A percentile compares a stretch with the other conserved stretches of the same genome.
Conservation (phyloP, 2,888 invertebrate genomes). For the Automeris io region DNA sequence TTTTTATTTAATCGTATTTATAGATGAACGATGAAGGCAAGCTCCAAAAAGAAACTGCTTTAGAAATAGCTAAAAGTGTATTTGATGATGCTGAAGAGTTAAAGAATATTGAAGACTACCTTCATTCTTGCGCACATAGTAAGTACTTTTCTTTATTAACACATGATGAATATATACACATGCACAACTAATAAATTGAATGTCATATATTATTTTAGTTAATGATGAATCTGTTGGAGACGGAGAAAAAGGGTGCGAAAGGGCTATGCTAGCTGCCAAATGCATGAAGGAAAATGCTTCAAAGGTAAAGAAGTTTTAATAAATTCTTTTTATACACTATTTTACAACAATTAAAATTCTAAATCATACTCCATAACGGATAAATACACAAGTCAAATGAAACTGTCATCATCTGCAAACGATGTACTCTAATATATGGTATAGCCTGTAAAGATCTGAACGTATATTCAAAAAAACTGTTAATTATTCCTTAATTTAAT, state of each 20-base stretch:
- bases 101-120: constrained; percentile 41
- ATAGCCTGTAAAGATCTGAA: too few relatives aligned
- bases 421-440: too few relatives aligned
- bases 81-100: constrained; percentile 53
- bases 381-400: too few relatives aligned
- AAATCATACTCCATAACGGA: too few relatives aligned
- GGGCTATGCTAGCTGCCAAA: constrained; percentile 46
- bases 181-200: background rate
- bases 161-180: constrained; percentile 1
- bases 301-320: constrained; percentile 42
- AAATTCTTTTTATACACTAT: too few relatives aligned
- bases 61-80: constrained; percentile 45
- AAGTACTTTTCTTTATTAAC: constrained; percentile 6
- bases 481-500: too few relatives aligned
- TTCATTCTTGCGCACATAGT: constrained; percentile 54
- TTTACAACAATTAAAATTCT: too few relatives aligned
- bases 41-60: constrained; percentile 46
- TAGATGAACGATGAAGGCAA: constrained; percentile 54
- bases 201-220: constrained; percentile 33
- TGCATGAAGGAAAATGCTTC: constrained; percentile 59
- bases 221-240: constrained; percentile 49
- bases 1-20: constrained; percentile 8
- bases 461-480: too few relatives aligned
- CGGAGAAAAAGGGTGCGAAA: constrained; percentile 60
- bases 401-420: too few relatives aligned